Conservation (phyloP, 2,113 vertebrate genomes). For the Corynorhinus townsendii region DNA sequence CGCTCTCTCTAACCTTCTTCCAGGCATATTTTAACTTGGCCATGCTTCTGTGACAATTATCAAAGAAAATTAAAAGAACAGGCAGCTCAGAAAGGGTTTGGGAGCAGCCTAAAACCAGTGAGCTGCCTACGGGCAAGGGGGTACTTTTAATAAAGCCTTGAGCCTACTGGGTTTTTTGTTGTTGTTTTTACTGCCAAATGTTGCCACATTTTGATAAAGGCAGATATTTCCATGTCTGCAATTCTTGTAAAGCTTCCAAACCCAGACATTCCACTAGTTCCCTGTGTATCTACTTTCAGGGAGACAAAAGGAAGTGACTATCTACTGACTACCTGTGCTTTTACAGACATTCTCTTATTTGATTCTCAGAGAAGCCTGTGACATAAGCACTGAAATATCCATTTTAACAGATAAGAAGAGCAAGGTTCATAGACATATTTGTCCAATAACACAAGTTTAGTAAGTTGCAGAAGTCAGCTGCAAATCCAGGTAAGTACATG, state of each 20-base stretch:
- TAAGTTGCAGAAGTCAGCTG: background rate
- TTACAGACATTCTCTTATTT: background rate
- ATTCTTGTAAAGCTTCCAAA: background rate
- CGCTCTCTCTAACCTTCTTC: background rate
- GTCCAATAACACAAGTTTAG: background rate
- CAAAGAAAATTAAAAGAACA: slow-evolving; percentile 8
- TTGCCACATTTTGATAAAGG: background rate
- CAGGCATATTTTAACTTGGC: background rate
- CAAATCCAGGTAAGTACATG: background rate
- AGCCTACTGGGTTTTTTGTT: background rate
- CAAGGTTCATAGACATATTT: background rate
- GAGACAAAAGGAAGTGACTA: background rate
- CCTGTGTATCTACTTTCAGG: background rate
- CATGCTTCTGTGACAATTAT: background rate
- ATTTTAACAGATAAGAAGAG: slow-evolving; percentile 2
- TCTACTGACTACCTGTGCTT: background rate
- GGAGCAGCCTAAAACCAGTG: background rate
- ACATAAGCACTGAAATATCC: background rate
- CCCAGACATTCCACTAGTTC: background rate
- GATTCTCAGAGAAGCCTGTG: background rate
- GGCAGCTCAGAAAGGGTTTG: background rate
- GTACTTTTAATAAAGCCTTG: background rate
- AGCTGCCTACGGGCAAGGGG: background rate
- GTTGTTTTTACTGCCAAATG: background rate
- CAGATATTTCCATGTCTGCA: background rate